Evolutionary conservation across 2,113 vertebrate genomes (phyloP).

Genomic region (Channa argus): DNA sequence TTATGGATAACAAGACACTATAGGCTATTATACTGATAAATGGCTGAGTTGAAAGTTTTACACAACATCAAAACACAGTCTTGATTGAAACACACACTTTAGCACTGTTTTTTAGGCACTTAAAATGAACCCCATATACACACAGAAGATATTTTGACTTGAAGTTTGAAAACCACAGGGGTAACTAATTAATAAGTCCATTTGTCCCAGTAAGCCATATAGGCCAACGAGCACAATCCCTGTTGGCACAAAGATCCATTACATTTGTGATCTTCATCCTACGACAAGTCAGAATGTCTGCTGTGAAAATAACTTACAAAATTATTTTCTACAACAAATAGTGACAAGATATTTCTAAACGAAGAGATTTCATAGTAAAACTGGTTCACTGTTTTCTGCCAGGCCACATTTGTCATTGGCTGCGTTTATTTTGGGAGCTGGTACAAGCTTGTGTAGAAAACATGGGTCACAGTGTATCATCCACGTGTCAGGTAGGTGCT

Average conservation of each 20-base stretch:
- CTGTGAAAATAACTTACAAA: slow-evolving; percentile 6
- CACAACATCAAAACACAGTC: no score
- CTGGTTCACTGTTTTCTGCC: background rate
- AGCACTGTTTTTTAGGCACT: no score
- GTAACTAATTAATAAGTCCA: slow-evolving; percentile 7
- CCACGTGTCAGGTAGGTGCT: no score
- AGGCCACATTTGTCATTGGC: background rate
- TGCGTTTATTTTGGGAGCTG: background rate
- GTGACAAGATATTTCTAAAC: slow-evolving; percentile 7
- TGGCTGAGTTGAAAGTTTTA: no score
- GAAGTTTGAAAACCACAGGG: background rate
- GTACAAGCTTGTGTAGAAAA: background rate
- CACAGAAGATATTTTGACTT: background rate
- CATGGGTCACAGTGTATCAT: no score
- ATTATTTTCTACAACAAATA: slow-evolving; percentile 11
- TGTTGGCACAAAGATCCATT: slow-evolving; percentile 6
- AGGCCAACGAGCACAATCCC: slow-evolving; percentile 8
- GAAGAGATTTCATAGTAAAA: slow-evolving; percentile 2
- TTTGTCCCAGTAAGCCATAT: background rate
- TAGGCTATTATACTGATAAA: slow-evolving; percentile 33
- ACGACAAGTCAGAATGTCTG: background rate
- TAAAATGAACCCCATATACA: no score
- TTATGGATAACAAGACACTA: slow-evolving; percentile 35
- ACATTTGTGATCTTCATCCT: background rate
- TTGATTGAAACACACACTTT: no score